Percentiles rank a stretch among this genome's conserved stretches.
These are phyloP conservation scores for Heliocidaris tuberculata DNA, from an alignment of 35 echinoderm and acorn worm species.

Conservation along the genomic window DNA sequence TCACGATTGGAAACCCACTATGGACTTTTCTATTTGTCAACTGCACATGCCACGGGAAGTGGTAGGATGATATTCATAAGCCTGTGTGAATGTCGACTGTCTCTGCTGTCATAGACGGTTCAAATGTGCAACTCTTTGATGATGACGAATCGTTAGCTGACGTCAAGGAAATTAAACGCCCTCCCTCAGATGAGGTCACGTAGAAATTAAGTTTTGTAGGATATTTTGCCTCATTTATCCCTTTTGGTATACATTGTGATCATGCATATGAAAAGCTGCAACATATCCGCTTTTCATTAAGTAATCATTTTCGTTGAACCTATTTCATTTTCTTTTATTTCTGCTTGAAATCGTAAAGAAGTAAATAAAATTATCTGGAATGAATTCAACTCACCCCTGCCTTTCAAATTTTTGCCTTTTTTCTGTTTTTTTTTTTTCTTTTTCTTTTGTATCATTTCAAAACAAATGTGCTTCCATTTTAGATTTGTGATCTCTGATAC, in stretches of 20 bases:
- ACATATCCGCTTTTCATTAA: background rate
- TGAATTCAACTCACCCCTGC: slow-evolving; percentile 21
- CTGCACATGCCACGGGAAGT: background rate
- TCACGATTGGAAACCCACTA: background rate
- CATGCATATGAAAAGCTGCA: background rate
- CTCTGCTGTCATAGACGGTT: background rate
- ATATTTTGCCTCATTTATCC: background rate
- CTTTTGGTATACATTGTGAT: background rate
- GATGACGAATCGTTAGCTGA: background rate
- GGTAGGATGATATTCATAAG: background rate
- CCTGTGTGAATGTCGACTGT: background rate
- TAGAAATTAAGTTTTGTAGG: background rate
- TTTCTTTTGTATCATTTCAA: background rate
- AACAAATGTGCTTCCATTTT: slow-evolving; percentile 39
- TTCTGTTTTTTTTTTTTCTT: background rate
- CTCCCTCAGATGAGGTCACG: background rate
- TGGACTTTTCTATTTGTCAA: background rate
- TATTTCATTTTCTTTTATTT: background rate
- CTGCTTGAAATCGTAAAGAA: background rate
- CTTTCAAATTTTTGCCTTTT: slow-evolving; percentile 28
- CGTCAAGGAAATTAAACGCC: background rate
- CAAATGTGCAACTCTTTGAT: background rate
- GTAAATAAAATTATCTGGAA: slow-evolving; percentile 30
- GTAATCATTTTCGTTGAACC: background rate
- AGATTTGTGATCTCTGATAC: slow-evolving; percentile 20